These are phyloP conservation scores for Pseudomyrmex pallidus DNA, from an alignment of 1,140 invertebrate species.

Conservation along the genomic window DNA sequence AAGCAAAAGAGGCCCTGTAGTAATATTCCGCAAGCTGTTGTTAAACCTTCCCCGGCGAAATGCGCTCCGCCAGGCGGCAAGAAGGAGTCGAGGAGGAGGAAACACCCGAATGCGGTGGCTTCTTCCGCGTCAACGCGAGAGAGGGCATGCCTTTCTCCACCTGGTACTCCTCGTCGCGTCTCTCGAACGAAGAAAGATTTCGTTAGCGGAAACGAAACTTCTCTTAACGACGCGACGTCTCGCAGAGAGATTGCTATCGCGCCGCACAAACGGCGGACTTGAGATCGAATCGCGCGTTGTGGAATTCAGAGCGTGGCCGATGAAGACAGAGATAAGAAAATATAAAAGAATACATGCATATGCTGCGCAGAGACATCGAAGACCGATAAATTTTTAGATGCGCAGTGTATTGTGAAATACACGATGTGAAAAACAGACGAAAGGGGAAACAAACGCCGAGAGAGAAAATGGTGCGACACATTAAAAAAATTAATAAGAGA, in stretches of 20 bases:
- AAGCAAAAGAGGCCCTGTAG: slow-evolving; percentile 12
- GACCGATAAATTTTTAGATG: slow-evolving; percentile 1
- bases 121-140: slow-evolving; percentile 6
- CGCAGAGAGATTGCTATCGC: slow-evolving; percentile 18
- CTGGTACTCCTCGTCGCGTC: not conserved
- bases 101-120: slow-evolving; percentile 16
- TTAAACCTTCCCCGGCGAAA: slow-evolving; percentile 41
- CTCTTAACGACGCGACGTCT: slow-evolving; percentile 19
- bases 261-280: not conserved
- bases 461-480: no score
- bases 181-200: not conserved
- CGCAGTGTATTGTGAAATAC: no score
- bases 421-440: no score
- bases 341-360: not conserved
- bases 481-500: no score
- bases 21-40: slow-evolving; percentile 59
- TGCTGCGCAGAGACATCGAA: not conserved
- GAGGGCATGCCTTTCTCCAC: not conserved
- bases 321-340: slow-evolving; percentile 22
- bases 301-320: not conserved
- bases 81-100: slow-evolving; percentile 4
- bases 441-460: no score
- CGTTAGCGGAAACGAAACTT: not conserved
- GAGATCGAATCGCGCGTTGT: slow-evolving; percentile 20
- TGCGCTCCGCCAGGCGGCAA: slow-evolving; percentile 15